These are phyloP conservation scores for Gymnarchus niloticus DNA, from an alignment of 2,113 vertebrate genomes.

Conservation along the genomic window DNA sequence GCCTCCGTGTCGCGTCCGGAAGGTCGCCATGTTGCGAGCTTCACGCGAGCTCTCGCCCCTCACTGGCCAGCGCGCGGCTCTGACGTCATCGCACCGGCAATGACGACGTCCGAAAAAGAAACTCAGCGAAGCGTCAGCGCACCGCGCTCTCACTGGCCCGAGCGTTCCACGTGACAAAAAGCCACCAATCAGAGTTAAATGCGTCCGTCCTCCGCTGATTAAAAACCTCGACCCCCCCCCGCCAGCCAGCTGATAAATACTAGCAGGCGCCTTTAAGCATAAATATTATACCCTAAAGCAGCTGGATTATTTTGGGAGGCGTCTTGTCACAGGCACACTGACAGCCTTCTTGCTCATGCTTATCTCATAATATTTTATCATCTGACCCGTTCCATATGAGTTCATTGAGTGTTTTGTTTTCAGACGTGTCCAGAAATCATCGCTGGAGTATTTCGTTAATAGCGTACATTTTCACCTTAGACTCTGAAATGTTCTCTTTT, in stretches of 20 bases:
- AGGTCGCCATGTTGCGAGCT: conserved; percentile 66
- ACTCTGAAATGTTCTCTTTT: background rate
- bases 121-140: conserved; percentile 5
- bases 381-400: background rate
- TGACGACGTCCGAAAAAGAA: conserved; percentile 15
- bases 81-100: conserved; percentile 42
- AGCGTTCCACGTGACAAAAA: background rate
- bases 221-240: background rate
- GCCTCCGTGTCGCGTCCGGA: conserved; percentile 56
- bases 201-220: background rate
- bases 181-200: conserved; percentile 9
- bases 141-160: background rate
- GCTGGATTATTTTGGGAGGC: background rate
- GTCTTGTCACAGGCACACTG: background rate
- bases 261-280: background rate
- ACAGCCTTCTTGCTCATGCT: background rate
- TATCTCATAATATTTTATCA: background rate
- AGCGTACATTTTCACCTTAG: background rate
- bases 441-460: background rate
- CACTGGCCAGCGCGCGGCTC: conserved; percentile 48
- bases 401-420: background rate
- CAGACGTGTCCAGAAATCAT: background rate
- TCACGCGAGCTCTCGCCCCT: conserved; percentile 47
- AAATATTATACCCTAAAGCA: background rate
- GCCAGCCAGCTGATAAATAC: background rate